These are phyloP conservation scores for Arbacia lixula DNA, from an alignment of 53 echinoderm and acorn worm genomes.

Conservation along the genomic window DNA sequence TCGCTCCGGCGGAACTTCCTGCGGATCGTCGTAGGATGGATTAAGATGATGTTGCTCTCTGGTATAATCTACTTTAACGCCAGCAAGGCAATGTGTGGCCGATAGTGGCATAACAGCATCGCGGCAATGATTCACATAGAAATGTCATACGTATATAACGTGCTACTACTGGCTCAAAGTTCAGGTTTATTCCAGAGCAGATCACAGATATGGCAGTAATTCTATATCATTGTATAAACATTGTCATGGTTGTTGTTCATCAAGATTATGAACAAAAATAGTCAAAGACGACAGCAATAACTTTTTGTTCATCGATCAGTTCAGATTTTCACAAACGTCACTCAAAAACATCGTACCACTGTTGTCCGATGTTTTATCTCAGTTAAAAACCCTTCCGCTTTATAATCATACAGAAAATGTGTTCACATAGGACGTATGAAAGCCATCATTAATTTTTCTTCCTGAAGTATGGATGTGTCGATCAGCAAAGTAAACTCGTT, in stretches of 20 bases:
- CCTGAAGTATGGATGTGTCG: no score
- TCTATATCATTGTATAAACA: not conserved
- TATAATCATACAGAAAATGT: no score
- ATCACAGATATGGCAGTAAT: not conserved
- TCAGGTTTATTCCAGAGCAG: not conserved
- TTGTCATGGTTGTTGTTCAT: not conserved
- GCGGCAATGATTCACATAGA: no score
- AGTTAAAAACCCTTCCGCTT: no score
- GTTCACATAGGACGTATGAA: no score
- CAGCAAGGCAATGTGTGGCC: slow-evolving; percentile 39
- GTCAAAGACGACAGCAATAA: no score
- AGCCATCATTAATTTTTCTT: no score
- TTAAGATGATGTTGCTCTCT: not conserved
- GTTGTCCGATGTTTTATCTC: no score
- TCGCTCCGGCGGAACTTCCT: not conserved
- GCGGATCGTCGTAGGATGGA: not conserved
- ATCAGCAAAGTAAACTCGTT: no score
- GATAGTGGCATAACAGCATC: slow-evolving; percentile 45
- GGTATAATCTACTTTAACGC: slow-evolving; percentile 25
- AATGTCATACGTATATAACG: no score
- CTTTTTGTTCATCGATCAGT: not conserved
- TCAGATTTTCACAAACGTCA: not conserved
- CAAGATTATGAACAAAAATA: no score
- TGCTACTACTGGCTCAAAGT: not conserved
- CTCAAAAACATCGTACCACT: no score